These are phyloP conservation scores for Achatina immaculata DNA, from an alignment of 1,140 invertebrate species.

Conservation along the genomic window DNA sequence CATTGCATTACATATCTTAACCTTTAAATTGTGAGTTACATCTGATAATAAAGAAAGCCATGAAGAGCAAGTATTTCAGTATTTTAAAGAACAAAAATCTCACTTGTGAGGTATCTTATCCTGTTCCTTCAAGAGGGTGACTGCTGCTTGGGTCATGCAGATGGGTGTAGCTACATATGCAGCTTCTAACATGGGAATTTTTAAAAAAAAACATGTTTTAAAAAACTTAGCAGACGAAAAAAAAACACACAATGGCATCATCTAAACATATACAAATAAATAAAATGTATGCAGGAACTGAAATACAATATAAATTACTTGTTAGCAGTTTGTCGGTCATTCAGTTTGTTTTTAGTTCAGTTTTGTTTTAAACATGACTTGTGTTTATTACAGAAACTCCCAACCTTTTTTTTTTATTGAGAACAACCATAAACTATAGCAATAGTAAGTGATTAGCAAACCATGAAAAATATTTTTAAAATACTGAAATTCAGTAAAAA, in stretches of 20 bases:
- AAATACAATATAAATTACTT: background rate
- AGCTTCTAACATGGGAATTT: conserved; percentile 77
- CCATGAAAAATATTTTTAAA: too few relatives aligned
- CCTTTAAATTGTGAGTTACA: background rate
- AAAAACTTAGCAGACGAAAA: background rate
- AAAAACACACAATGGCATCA: background rate
- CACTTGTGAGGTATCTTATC: conserved; percentile 76
- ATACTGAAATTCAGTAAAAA: too few relatives aligned
- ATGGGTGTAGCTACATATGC: conserved; percentile 87
- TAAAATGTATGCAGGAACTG: background rate
- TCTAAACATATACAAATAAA: background rate
- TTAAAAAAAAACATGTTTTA: conserved; percentile 34
- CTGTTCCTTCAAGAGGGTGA: conserved; percentile 83
- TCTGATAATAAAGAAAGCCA: too few relatives aligned
- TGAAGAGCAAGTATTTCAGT: too few relatives aligned
- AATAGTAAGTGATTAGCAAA: too few relatives aligned
- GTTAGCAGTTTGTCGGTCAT: background rate
- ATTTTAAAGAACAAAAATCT: too few relatives aligned
- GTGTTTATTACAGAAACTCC: too few relatives aligned
- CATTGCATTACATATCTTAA: background rate
- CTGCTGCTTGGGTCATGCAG: conserved; percentile 79
- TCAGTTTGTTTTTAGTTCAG: background rate
- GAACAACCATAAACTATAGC: too few relatives aligned
- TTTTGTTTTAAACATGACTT: background rate
- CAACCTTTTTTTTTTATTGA: too few relatives aligned